These are phyloP conservation scores for Etia nguti DNA, from an alignment of 2,113 vertebrate species.

Conservation along the genomic window DNA sequence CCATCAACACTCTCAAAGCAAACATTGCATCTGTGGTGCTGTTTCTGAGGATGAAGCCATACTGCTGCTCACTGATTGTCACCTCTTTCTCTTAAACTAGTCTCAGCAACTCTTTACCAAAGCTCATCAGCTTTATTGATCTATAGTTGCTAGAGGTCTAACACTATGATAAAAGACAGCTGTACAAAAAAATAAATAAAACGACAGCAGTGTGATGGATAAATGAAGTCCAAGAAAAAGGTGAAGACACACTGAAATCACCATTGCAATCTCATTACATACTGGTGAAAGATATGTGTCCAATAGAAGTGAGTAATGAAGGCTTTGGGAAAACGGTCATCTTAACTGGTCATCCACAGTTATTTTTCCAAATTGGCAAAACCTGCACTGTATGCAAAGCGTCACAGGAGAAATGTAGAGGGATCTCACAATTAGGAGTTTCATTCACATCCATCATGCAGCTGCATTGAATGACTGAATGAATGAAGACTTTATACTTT, in stretches of 20 bases:
- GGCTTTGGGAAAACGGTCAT: not conserved
- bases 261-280: not conserved
- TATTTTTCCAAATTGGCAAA: not conserved
- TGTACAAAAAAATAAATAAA: not conserved
- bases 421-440: not conserved
- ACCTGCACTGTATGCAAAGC: not conserved
- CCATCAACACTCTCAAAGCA: not conserved
- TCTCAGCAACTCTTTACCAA: not conserved
- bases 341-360: fast-evolving
- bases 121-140: not conserved
- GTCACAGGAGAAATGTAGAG: not conserved
- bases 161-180: not conserved
- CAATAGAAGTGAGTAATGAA: not conserved
- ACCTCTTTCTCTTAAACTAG: not conserved
- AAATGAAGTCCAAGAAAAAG: not conserved
- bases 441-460: not conserved
- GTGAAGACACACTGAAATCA: not conserved
- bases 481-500: not conserved
- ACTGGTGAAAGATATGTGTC: not conserved
- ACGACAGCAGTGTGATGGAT: not conserved
- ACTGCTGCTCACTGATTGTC: not conserved
- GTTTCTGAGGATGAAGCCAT: fast-evolving
- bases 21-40: not conserved
- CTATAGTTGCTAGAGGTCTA: not conserved
- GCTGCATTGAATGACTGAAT: not conserved